Evolutionary conservation across 2,888 invertebrate species (phyloP), one percentile per base, ranked within the genome.

Genomic region (Protophormia terraenovae): DNA sequence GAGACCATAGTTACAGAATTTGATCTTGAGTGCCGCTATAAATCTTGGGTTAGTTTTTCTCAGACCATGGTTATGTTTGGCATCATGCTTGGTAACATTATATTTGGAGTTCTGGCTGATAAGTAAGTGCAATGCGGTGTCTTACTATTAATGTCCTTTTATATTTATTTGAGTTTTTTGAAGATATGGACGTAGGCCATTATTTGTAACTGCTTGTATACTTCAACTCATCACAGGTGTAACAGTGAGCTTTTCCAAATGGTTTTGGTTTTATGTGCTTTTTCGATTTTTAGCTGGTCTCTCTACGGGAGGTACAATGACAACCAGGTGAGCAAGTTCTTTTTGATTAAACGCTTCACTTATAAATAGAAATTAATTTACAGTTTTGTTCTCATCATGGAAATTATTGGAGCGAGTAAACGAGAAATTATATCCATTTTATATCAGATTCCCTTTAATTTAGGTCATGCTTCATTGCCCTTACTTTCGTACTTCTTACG

Each of bases 221-320:
- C 93, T 97, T 47, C 97, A 97, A 92, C 93, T 96, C 3, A 90
- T 95, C 81, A 94, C 95, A 22, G 97, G 97, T 14, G 94, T 96
- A 10, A 93, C 94, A 0, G 95, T 96, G 22, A 95, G 96, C 0
- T 94, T 95, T 85, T 95, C 96, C 0, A 95, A 96, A 2, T 95
- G 95, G 93, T 95, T 94, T 77, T 91, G 93, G 90, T 87, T 93
- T 5, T 96, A 97, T 89, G 94, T 96, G 8, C 80, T 95, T 0
- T 93, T 96, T 64, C 93, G 97, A 55, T 96, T 97, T 90, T 89
- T 96, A 22, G 94, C 95, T 14, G 97, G 96, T 0, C 93, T 96
- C 27, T 96, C 96, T 10, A 96, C 96, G 1, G 97, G 96, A 60
- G 97, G 97, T 45, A 96, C 96, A 0, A 97, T 97, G 96, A 95